Conservation (phyloP, 2,797 vertebrate genomes). For the Pterois miles region DNA sequence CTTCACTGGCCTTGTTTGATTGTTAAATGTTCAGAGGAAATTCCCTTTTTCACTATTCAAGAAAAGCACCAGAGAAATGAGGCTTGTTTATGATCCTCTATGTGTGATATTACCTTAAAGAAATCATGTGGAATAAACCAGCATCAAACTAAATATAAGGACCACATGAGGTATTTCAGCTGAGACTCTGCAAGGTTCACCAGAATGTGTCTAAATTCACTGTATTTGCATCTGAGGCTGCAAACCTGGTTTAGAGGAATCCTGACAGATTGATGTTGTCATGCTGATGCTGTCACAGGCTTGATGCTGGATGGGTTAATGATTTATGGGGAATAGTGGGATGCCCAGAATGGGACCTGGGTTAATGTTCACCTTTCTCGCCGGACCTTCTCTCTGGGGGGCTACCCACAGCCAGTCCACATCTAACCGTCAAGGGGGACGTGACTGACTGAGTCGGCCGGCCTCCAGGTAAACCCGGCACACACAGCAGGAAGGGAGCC, state of each 20-base stretch:
- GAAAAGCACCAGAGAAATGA: not conserved
- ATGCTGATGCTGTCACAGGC: constrained; percentile 76
- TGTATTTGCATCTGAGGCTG: constrained; percentile 45
- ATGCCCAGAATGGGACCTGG: constrained; percentile 73
- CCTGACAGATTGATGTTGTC: constrained; percentile 79
- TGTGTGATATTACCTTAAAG: not conserved
- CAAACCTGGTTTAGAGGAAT: constrained; percentile 59
- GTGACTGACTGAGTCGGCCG: constrained; percentile 47
- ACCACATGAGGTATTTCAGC: not conserved
- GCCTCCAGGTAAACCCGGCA: constrained; percentile 77
- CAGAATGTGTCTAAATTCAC: not conserved
- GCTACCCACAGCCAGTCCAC: constrained; percentile 56
- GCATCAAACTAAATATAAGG: not conserved
- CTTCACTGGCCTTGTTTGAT: not conserved
- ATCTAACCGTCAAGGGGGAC: constrained; percentile 38
- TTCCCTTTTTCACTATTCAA: not conserved
- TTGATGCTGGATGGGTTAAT: constrained; percentile 71
- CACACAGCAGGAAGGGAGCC: constrained; percentile 73
- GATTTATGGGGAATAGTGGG: constrained; percentile 83
- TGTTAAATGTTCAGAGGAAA: not conserved
- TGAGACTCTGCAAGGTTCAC: not conserved
- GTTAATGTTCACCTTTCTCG: constrained; percentile 85
- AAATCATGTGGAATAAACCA: not conserved
- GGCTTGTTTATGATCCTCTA: not conserved
- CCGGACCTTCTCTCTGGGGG: constrained; percentile 67